Evolutionary conservation across 2,797 vertebrate species (phyloP).

Genomic region (Erethizon dorsatum): DNA sequence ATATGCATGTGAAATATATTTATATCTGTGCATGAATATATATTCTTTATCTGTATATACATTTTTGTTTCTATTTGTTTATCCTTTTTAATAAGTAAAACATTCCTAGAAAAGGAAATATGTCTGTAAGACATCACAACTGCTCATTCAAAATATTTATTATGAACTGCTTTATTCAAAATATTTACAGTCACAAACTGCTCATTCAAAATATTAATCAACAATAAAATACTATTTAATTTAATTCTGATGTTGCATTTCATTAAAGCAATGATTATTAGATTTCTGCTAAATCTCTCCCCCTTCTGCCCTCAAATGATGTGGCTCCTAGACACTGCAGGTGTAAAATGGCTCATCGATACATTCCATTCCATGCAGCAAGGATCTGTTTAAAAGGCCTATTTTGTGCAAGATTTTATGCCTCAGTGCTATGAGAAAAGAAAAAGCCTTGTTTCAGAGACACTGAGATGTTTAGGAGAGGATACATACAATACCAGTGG

Average conservation of each 20-base stretch:
- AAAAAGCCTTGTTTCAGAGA: background rate
- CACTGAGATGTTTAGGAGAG: background rate
- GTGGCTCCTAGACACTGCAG: background rate
- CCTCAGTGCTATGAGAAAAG: background rate
- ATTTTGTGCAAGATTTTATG: background rate
- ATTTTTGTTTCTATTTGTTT: background rate
- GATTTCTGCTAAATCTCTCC: background rate
- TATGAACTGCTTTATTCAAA: background rate
- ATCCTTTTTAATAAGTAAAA: conserved; percentile 18
- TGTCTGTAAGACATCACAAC: background rate
- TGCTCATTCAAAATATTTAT: conserved; percentile 31
- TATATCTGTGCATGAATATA: accelerated
- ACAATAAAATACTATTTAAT: conserved; percentile 29
- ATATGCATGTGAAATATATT: background rate
- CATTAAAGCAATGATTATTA: background rate
- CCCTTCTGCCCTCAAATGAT: background rate
- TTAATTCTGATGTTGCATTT: background rate
- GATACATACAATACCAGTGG: accelerated
- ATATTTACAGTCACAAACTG: background rate
- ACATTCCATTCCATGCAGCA: background rate
- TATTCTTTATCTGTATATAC: background rate
- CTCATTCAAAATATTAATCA: conserved; percentile 43
- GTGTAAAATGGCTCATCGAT: background rate
- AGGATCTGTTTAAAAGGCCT: background rate
- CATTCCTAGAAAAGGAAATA: background rate